Base-by-base conservation (phyloP, 2,797 vertebrate species). In the Peromyscus aztecus region DNA sequence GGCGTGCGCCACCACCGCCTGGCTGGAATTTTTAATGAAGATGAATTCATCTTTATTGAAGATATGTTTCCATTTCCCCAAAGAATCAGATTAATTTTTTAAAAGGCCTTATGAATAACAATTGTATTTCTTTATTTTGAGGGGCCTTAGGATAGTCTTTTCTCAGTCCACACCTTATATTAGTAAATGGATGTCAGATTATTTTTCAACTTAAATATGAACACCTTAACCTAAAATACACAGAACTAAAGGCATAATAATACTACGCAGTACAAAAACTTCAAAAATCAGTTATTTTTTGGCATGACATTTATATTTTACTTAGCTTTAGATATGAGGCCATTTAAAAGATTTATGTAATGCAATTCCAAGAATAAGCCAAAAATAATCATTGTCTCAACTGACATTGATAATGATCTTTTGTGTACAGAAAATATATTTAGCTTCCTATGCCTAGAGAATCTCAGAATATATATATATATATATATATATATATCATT, bases 151-250 rank as follows among this genome's bases (percentile, higher is more conserved):
- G 87, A 90, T 85, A 21, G 14, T 77, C 31, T 78, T 86, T 80
- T 83, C 37, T 95, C 81, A 85, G 40, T 81, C 34, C 16, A 46
- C 0, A 61, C 27, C 69, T 80, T 78, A 40, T 69, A 80, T 21
- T 59, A 49, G 82, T 86, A 94, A 90, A 83, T 73, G 4, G 86
- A 81, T 80, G 16, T 67, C 19, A 4, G 49, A 40, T 43, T 92
- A 92, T 16, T 82, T 91, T 96, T 95, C 52, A 92, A 92, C 95
- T 90, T 96, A 65, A 76, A 92, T 87, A 89, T 77, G 85, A 92
- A 94, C 57, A 40, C 40, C 80, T 86, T 88, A 77, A 21, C 83
- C 34, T 94, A 93, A 97, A 94, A 82, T 59, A 93, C 52, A 5
- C 13, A 82, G 21, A 7, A 29, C 71, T 93, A 96, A 95, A 95